Base-by-base conservation (phyloP, 1,140 invertebrate genomes). In the Drosophila takahashii region DNA sequence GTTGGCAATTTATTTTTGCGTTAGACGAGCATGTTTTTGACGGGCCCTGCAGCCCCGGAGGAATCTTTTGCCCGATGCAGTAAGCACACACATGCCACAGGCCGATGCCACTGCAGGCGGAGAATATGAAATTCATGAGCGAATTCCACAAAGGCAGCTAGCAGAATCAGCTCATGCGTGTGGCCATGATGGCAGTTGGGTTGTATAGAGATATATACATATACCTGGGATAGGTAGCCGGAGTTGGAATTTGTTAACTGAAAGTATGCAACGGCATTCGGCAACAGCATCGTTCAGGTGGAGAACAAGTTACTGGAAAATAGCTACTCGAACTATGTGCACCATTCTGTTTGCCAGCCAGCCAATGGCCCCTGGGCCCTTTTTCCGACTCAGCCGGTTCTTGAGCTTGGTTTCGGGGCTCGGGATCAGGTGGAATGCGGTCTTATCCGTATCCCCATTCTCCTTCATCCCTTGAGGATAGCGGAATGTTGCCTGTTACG, bases 111-210 rank as follows among this genome's bases (percentile, higher is more conserved):
- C 37, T 62, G 51, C 47, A n/a, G 32, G 45, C 16, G 44, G 36
- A 56, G 59, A 53, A 78, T 87, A 87, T 87, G 84, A 86, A 89
- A 86, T 86, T 86, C 83, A 87, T 83, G 79, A 67, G 75, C 34
- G 51, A 57, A 79, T 85, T 77, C 81, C 73, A 65, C 34, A 73
- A 76, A 57, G 79, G 59, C 79, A 80, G 56, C 60, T 4, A 47
- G 3, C 27, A 16, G 32, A 11, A 29, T 11, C 51, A 15, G 36
- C n/a, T 44, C 41, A 44, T 18, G 41, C 41, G 41, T 42, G 41
- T 18, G 41, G 41, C 39, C 48, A 47, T n/a, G 18, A 29, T 9
- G 26, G 26, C 18, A 42, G 37, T 15, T 22, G 29, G 50, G 15
- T 18, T 11, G 26, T 48, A 44, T 26, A 47, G n/a, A n/a, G 5